phyloP scores from a whole-genome alignment of 2,113 vertebrate species.

The Onychostruthus taczanowskii region DNA sequence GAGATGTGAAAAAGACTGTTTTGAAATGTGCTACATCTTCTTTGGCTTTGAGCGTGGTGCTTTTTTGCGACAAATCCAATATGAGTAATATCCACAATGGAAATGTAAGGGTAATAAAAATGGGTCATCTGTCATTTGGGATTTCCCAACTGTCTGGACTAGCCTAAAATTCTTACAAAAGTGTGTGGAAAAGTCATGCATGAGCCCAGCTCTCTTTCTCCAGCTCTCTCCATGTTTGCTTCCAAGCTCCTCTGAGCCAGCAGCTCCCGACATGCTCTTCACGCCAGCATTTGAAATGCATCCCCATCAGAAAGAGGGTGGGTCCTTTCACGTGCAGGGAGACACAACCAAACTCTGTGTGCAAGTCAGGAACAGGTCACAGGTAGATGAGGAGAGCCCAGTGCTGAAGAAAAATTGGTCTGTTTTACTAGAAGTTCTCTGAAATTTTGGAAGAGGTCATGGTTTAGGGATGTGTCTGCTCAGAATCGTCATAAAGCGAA shows the following conservation, averaged over 20 bases:
- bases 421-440: background rate
- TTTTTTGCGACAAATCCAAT: background rate
- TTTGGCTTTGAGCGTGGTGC: background rate
- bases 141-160: background rate
- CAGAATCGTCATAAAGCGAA: background rate
- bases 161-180: background rate
- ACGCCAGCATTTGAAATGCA: background rate
- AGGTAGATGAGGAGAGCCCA: background rate
- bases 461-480: background rate
- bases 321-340: background rate
- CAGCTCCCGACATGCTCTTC: background rate
- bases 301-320: background rate
- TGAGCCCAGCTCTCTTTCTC: background rate
- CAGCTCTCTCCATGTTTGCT: background rate
- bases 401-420: background rate
- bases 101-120: constrained; percentile 22
- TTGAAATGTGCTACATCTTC: background rate
- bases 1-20: background rate
- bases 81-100: background rate
- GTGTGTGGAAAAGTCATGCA: background rate
- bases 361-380: background rate
- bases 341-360: background rate
- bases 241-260: background rate
- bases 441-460: background rate
- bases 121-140: background rate